These are phyloP conservation scores for Coptodon bakossiorum DNA, from an alignment of 2,113 vertebrate species.

Conservation along the genomic window DNA sequence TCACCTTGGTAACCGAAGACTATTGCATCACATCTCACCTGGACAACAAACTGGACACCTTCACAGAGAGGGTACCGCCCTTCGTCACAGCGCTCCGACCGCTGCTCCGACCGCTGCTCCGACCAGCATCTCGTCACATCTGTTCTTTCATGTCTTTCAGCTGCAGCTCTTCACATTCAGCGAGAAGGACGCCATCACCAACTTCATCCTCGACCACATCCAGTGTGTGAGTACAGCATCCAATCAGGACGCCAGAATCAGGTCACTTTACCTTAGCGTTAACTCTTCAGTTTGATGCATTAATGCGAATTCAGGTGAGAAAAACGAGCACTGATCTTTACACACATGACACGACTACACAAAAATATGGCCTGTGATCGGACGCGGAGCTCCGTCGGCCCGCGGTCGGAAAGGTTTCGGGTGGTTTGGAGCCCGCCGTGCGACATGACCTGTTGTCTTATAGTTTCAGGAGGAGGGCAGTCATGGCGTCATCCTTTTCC, in stretches of 20 bases:
- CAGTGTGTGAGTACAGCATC: slow-evolving; percentile 71
- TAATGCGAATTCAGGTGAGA: background rate
- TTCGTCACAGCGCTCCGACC: background rate
- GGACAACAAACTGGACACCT: slow-evolving; percentile 62
- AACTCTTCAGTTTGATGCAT: background rate
- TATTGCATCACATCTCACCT: background rate
- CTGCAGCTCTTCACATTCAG: slow-evolving; percentile 79
- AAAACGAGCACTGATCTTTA: background rate
- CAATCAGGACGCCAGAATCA: background rate
- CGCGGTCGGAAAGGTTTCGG: background rate
- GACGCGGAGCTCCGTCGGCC: background rate
- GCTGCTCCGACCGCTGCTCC: fast-evolving
- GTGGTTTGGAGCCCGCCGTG: background rate
- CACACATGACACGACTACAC: fast-evolving
- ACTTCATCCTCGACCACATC: slow-evolving; percentile 78
- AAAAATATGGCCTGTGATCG: fast-evolving
- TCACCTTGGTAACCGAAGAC: slow-evolving; percentile 69
- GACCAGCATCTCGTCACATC: background rate
- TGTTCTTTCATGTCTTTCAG: slow-evolving; percentile 51
- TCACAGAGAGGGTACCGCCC: slow-evolving; percentile 69
- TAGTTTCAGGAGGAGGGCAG: slow-evolving; percentile 79
- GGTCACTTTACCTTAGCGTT: background rate
- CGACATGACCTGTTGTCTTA: background rate
- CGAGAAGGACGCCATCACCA: slow-evolving; percentile 68
- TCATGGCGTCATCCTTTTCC: slow-evolving; percentile 82